phyloP scores from a whole-genome alignment of 2,888 invertebrate species.

The Volucella inanis region DNA sequence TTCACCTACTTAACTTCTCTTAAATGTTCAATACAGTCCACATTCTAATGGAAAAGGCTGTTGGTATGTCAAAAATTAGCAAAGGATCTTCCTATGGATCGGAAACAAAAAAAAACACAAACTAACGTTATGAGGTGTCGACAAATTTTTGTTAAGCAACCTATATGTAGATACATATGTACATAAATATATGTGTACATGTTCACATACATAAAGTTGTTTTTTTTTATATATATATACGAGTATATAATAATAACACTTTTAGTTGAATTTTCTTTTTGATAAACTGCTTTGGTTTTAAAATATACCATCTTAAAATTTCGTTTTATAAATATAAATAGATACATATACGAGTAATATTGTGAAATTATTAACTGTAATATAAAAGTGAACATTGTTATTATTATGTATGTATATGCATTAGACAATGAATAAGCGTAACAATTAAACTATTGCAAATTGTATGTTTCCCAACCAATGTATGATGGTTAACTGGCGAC shows the following conservation, averaged over 20 bases:
- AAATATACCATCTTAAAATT: constrained; percentile 32
- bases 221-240: background rate
- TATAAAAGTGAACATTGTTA: constrained; percentile 14
- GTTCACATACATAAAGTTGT: constrained; percentile 31
- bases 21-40: constrained; percentile 86
- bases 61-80: constrained; percentile 93
- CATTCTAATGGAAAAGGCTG: constrained; percentile 89
- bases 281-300: constrained; percentile 19
- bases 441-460: constrained; percentile 60
- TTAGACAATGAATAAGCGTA: constrained; percentile 59
- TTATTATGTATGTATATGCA: constrained; percentile 36
- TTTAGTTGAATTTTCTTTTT: constrained; percentile 14
- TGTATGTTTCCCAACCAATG: constrained; percentile 26
- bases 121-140: constrained; percentile 61
- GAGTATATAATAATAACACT: constrained; percentile 3
- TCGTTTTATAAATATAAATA: constrained; percentile 22
- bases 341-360: constrained; percentile 8
- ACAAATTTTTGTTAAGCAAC: constrained; percentile 15
- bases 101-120: constrained; percentile 77
- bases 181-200: constrained; percentile 7
- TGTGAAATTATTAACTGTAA: constrained; percentile 34
- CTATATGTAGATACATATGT: constrained; percentile 1
- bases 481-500: constrained; percentile 31
- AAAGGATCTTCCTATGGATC: constrained; percentile 92
- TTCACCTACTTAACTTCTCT: background rate